Percentiles rank a stretch among this genome's conserved stretches.
These are phyloP conservation scores for Conchocele bisecta DNA, from an alignment of 2,888 invertebrate genomes.

Conservation along the genomic window DNA sequence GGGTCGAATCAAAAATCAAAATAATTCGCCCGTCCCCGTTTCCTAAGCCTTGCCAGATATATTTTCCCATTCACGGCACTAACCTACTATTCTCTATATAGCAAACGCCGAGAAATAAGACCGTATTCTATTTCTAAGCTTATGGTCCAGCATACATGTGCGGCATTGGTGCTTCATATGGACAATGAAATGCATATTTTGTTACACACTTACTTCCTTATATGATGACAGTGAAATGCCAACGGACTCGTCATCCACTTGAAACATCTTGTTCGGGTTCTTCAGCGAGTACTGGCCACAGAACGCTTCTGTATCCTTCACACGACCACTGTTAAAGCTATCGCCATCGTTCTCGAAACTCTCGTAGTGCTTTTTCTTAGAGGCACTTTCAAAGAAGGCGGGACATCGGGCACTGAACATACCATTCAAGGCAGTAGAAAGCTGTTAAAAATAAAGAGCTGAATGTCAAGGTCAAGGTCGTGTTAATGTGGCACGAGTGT, in stretches of 20 bases:
- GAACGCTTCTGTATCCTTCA: constrained; percentile 52
- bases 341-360: constrained; percentile 31
- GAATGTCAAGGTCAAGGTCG: not conserved
- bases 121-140: too few relatives aligned
- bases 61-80: too few relatives aligned
- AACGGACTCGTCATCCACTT: constrained; percentile 11
- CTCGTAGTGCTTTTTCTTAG: constrained; percentile 25
- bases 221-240: constrained; percentile 23
- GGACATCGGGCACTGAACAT: constrained; percentile 54
- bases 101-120: too few relatives aligned
- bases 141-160: too few relatives aligned
- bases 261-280: constrained; percentile 34
- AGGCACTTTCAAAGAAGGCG: constrained; percentile 23
- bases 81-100: too few relatives aligned
- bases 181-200: too few relatives aligned
- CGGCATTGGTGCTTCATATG: too few relatives aligned
- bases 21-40: too few relatives aligned
- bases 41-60: too few relatives aligned
- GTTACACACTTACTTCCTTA: not conserved
- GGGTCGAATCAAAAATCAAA: too few relatives aligned
- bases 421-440: constrained; percentile 17
- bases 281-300: constrained; percentile 50
- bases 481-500: too few relatives aligned
- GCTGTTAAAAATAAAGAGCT: constrained; percentile 10
- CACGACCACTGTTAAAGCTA: constrained; percentile 20